phyloP scores from a whole-genome alignment of 2,888 invertebrate genomes.

The Congeria kusceri region DNA sequence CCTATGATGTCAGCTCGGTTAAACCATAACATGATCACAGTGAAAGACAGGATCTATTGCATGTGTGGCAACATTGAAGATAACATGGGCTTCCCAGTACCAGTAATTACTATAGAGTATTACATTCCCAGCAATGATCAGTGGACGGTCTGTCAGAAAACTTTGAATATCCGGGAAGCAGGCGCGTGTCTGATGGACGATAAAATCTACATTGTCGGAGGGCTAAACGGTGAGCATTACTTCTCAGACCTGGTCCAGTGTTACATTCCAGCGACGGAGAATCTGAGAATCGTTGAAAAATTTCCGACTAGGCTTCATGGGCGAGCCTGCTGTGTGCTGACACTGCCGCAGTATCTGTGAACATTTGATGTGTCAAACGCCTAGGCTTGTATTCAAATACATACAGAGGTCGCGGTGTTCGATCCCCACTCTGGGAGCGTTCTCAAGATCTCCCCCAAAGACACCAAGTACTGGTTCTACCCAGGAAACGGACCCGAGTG shows the following conservation, averaged over 20 bases:
- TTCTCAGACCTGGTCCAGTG: constrained; percentile 81
- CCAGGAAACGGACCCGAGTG: too few species aligned
- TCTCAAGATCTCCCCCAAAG: too few species aligned
- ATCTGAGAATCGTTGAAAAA: constrained; percentile 77
- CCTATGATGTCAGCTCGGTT: constrained; percentile 80
- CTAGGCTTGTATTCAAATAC: too few species aligned
- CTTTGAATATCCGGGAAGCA: constrained; percentile 82
- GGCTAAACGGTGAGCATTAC: constrained; percentile 83
- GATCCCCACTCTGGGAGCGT: too few species aligned
- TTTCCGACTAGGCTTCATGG: constrained; percentile 82
- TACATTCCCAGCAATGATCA: constrained; percentile 76
- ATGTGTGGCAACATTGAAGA: constrained; percentile 84
- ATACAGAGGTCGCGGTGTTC: too few species aligned
- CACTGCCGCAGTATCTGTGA: constrained; percentile 78
- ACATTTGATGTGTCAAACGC: too few species aligned
- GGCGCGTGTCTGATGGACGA: constrained; percentile 80
- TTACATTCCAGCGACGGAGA: constrained; percentile 78
- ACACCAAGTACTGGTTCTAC: too few species aligned
- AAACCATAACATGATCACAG: constrained; percentile 82
- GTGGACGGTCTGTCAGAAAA: constrained; percentile 81
- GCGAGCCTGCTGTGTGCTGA: constrained; percentile 82
- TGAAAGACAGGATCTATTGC: constrained; percentile 77
- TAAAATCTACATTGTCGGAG: constrained; percentile 83
- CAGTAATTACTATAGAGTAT: constrained; percentile 81
- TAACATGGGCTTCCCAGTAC: constrained; percentile 82